Base-by-base conservation (phyloP, 2,113 vertebrate species). In the Myotis lucifugus region DNA sequence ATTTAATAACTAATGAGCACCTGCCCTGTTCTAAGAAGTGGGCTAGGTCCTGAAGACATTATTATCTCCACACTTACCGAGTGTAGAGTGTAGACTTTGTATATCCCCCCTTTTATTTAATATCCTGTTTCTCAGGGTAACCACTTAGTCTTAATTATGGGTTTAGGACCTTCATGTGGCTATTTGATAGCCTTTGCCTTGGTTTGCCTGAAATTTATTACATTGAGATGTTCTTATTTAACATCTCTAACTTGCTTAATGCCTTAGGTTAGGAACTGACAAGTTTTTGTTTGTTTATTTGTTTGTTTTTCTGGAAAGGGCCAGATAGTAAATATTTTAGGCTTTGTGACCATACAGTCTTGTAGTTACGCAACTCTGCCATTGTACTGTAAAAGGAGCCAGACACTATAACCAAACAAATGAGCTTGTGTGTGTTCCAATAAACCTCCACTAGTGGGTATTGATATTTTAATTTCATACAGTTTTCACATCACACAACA, bases 131-230 rank as follows among this genome's bases (percentile, higher is more conserved):
- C 72, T 83, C 40, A 48, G 5, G 15, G 40, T 34, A 87, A 66
- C 27, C 23, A 15, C 25, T 77, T 42, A 81, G 42, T 91, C 69
- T 90, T 85, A 86, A 76, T 23, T 93, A 37, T 56, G 56, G 34
- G 11, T 25, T 76, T 29, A 64, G 74, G 74, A 50, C 27, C 21
- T 85, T 56, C 88, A 64, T 74, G n/a, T 29, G 21, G 19, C 48
- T 52, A 14, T 67, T 37, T 69, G 76, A 67, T 85, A 59, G 25
- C 9, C 40, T 93, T 89, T 87, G 32, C 3, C 40, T 86, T 79
- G 12, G 23, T 70, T 96, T 93, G 69, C 29, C 52, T 91, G 42
- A 83, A 97, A 93, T 74, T 72, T 52, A 54, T 81, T 91, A 86
- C 42, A 95, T 77, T 81, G 76, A 73, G 52, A 54, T 88, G 19